phyloP scores from a whole-genome alignment of 1,140 invertebrate genomes.

The Macrobrachium nipponense region DNA sequence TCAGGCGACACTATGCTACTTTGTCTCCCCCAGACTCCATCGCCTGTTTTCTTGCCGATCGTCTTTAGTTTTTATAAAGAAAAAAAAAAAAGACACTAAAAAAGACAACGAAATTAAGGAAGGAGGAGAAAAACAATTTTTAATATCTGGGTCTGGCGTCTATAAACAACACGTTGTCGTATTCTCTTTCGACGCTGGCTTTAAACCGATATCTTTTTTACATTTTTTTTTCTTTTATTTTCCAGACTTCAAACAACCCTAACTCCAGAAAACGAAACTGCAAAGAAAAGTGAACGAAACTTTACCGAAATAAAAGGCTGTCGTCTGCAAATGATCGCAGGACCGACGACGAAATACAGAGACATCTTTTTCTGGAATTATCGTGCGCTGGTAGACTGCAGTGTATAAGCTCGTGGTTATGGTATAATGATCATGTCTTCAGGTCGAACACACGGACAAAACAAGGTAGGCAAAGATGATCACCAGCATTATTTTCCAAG shows the following conservation, averaged over 20 bases:
- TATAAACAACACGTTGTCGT: no score
- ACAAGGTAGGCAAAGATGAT: conserved; percentile 37
- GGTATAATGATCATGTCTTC: conserved; percentile 46
- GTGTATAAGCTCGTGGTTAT: conserved; percentile 41
- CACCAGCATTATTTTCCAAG: conserved; percentile 44
- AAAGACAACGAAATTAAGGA: no score
- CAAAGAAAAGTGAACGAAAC: no score
- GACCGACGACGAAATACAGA: not conserved
- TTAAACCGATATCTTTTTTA: no score
- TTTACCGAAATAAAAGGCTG: no score
- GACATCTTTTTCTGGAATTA: not conserved
- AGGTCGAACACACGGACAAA: conserved; percentile 39
- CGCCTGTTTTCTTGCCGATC: conserved; percentile 40
- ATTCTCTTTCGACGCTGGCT: no score
- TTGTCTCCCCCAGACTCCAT: conserved; percentile 25
- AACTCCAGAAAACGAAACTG: no score
- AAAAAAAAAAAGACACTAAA: not conserved
- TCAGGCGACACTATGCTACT: conserved; percentile 30
- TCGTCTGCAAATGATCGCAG: no score
- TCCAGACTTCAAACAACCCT: no score
- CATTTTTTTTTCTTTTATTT: no score
- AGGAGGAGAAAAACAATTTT: not conserved
- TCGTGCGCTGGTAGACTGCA: not conserved
- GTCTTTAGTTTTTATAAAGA: conserved; percentile 31
- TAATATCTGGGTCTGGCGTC: not conserved